A percentile compares a stretch with the other conserved stretches of the same genome.
phyloP scores from a whole-genome alignment of 2,888 invertebrate species.

The Limenitis arthemis region DNA sequence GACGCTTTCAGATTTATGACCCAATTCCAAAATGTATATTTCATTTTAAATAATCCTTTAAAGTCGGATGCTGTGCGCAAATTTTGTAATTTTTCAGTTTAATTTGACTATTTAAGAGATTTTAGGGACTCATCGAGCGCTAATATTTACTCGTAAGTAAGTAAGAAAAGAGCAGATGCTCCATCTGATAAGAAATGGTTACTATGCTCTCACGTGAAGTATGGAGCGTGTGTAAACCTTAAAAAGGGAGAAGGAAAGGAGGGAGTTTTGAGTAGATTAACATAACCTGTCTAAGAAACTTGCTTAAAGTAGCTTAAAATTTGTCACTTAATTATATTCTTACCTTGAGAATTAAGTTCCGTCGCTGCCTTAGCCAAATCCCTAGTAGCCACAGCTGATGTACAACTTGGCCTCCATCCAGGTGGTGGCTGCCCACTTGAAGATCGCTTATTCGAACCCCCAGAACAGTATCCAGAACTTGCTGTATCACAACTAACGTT shows the following conservation, averaged over 20 bases:
- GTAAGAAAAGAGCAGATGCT: too few relatives aligned
- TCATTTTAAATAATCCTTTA: neutral
- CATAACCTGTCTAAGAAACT: too few relatives aligned
- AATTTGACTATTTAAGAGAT: too few relatives aligned
- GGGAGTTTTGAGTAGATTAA: too few relatives aligned
- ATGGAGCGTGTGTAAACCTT: too few relatives aligned
- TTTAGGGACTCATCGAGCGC: too few relatives aligned
- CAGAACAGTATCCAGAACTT: constrained; percentile 65
- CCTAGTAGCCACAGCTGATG: constrained; percentile 71
- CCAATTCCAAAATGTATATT: neutral
- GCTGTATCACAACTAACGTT: constrained; percentile 67
- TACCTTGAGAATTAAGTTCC: constrained; percentile 81
- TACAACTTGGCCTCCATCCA: constrained; percentile 73
- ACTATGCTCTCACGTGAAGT: too few relatives aligned
- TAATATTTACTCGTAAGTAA: too few relatives aligned
- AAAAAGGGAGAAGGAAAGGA: too few relatives aligned
- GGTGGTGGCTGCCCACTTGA: constrained; percentile 66
- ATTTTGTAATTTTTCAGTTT: too few relatives aligned
- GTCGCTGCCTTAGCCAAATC: constrained; percentile 76
- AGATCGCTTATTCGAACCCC: constrained; percentile 62
- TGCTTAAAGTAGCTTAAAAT: neutral
- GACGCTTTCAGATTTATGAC: neutral
- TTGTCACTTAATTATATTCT: constrained; percentile 29
- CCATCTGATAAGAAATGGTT: too few relatives aligned
- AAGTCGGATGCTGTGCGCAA: neutral